Base-by-base conservation (phyloP, 2,888 invertebrate genomes). In the Netelia virgata region DNA sequence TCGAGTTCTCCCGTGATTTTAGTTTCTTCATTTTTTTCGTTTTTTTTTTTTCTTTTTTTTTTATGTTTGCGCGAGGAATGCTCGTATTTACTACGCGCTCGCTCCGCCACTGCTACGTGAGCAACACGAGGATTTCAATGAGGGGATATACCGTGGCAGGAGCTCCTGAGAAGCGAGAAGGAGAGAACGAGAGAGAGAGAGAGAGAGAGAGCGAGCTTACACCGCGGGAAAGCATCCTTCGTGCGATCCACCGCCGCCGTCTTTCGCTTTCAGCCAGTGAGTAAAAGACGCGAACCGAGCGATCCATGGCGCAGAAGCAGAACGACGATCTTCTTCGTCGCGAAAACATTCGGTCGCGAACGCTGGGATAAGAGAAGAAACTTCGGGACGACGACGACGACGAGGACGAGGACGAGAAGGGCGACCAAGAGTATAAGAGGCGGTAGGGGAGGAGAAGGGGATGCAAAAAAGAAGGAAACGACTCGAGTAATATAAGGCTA, bases 21-120 rank as follows among this genome's bases (percentile, higher is more conserved):
- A 78, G 79, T 75, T 85, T 36, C 82, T 88, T 5, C 28, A 28
- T 28, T 28, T 3, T 28, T 23, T 23, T 23, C 2, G 23, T 23
- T 23, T 23, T 1, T 23, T 23, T 23, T 1, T 23, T 23, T 23
- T 1, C 2, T 23, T 23, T 1, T n/a, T n/a, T 23, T 87, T 88
- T 87, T 87, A 88, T 83, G 82, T 81, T 75, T 72, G 64, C 43
- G 64, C 57, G 64, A 73, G 85, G 87, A 88, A 87, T 87, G 82
- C 85, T 84, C 87, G 86, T 83, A 85, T 87, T 87, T 85, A 74
- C 85, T 78, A 50, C 80, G 80, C 63, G 11, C 43, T 8, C 61
- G 61, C 53, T 23, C 23, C 3, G 47, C 69, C 41, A 47, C 53
- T 66, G 78, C 70, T 83, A 70, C 61, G 76, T 63, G 70, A 72